A percentile compares a stretch with the other conserved stretches of the same genome.
phyloP scores from a whole-genome alignment of 2,888 invertebrate genomes.

The Cantharis flavilabris region DNA sequence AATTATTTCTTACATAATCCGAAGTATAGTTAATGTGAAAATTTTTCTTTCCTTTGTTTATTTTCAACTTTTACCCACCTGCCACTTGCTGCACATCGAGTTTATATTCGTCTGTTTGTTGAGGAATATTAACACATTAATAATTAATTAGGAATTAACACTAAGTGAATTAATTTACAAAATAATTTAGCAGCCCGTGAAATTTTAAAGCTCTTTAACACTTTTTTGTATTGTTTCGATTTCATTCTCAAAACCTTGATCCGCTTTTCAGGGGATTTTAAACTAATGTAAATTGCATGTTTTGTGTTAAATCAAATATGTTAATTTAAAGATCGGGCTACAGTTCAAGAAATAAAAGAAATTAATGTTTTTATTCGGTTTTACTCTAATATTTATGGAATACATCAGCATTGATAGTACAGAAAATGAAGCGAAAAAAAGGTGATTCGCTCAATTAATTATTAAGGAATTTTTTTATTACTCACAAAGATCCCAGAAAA shows the following conservation, averaged over 20 bases:
- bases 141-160: background rate
- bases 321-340: background rate
- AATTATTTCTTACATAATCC: slow-evolving; percentile 7
- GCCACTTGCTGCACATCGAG: background rate
- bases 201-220: background rate
- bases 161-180: background rate
- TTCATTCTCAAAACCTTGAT: background rate
- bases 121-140: background rate
- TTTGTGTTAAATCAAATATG: background rate
- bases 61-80: background rate
- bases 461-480: no score
- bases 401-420: no score
- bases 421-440: no score
- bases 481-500: no score
- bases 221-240: background rate
- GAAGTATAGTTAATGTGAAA: background rate
- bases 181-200: background rate
- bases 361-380: no score
- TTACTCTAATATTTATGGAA: no score
- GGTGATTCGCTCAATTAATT: no score
- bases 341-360: background rate
- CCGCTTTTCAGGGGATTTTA: background rate
- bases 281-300: background rate
- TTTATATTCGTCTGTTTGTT: background rate
- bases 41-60: slow-evolving; percentile 4